Evolutionary conservation across 2,113 vertebrate genomes (phyloP), one percentile per base, ranked within the genome.

Genomic region (Pomatorhinus ruficollis): DNA sequence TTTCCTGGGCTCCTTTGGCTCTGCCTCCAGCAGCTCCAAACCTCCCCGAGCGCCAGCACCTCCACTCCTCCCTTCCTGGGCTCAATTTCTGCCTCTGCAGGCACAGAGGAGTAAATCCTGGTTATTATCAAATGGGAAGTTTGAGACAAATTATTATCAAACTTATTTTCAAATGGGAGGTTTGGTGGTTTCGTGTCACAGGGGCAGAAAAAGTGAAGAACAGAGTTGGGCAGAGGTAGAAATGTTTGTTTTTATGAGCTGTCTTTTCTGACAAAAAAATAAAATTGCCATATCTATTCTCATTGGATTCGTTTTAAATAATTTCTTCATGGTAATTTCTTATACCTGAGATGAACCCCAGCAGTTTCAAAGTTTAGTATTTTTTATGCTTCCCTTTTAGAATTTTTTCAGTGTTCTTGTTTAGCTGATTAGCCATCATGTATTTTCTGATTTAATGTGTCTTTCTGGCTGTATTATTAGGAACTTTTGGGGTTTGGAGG

Each of bases 401-500:
- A 66, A 45, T 64, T 45, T 39, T 4, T 39, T 40, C 30, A 17
- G 50, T 35, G 4, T 39, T 75, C 59, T 30, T 79, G 0, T 31
- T 81, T 60, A 50, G 47, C 45, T 47, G 49, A 37, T 53, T 24
- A 33, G 22, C 24, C n/a, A 21, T 14, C 6, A 6, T 30, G n/a
- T 47, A 35, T 75, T 57, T 70, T 54, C 68, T 82, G 31, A 57
- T 89, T 65, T 39, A 71, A 27, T 18, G 20, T 57, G 35, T 37
- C 40, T 82, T 63, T 78, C 42, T 87, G 28, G 5, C 42, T 79
- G 39, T 57, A 37, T 60, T 88, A 42, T 44, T 56, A 69, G n/a
- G 37, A 56, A 35, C 5, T 7, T 12, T 0, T 23, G 9, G 18
- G 40, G 5, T 39, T 39, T 33, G 39, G 37, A 10, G 9, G 1